A percentile compares a stretch with the other conserved stretches of the same genome.
These are phyloP conservation scores for Slavum lentiscoides DNA, from an alignment of 2,888 invertebrate species.

Conservation along the genomic window DNA sequence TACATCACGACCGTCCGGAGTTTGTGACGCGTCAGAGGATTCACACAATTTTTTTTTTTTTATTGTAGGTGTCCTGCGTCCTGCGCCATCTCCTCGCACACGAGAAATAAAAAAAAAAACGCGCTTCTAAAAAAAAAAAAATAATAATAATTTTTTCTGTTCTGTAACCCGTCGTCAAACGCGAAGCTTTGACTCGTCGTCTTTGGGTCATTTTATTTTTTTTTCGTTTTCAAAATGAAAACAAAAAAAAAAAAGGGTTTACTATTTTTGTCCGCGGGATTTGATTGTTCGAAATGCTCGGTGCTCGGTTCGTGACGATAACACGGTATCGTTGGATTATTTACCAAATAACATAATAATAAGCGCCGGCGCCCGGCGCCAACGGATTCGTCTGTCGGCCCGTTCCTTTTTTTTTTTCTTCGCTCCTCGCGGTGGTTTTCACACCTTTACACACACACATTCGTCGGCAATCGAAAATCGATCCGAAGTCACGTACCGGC, in stretches of 20 bases:
- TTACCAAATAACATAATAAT: not conserved
- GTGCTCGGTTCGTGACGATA: constrained; percentile 43
- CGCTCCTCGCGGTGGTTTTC: constrained; percentile 44
- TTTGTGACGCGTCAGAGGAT: constrained; percentile 34
- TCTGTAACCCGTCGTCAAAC: constrained; percentile 1
- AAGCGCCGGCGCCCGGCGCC: constrained; percentile 49
- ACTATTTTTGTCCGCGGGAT: not conserved
- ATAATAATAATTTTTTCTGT: constrained; percentile 1
- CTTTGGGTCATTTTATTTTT: not conserved
- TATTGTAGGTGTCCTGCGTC: constrained; percentile 6
- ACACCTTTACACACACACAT: constrained; percentile 39
- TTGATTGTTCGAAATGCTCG: constrained; percentile 12
- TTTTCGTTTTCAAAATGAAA: constrained; percentile 11
- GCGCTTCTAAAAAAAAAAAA: not conserved
- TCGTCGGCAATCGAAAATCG: constrained; percentile 31
- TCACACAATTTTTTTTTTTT: constrained; percentile 31
- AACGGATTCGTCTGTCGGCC: constrained; percentile 43
- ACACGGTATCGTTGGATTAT: constrained; percentile 43
- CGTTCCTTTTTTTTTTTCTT: constrained; percentile 21
- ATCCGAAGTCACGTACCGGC: constrained; percentile 44
- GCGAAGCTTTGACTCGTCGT: constrained; percentile 15
- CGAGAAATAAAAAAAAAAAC: constrained; percentile 6
- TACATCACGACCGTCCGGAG: constrained; percentile 8
- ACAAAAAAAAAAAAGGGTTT: constrained; percentile 12
- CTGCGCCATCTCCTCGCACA: not conserved